Conservation (phyloP, 1,140 invertebrate species). For the Drosophila willistoni region DNA sequence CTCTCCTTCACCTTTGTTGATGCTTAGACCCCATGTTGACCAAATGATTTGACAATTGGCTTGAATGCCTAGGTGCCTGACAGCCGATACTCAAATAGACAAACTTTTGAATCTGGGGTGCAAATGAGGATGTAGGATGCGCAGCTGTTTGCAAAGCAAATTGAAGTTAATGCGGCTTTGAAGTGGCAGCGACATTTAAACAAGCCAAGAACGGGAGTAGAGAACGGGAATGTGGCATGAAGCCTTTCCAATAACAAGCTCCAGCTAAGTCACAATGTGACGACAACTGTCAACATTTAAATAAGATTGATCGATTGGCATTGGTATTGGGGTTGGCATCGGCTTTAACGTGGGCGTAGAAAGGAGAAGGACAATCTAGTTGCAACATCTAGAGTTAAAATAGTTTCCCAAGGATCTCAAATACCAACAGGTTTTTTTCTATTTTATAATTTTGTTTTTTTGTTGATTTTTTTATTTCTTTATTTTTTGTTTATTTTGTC, state of each 20-base stretch:
- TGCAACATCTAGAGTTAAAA: too few species aligned
- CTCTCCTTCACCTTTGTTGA: neutral
- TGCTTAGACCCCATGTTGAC: conserved; percentile 40
- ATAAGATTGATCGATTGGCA: conserved; percentile 79
- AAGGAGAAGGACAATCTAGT: too few species aligned
- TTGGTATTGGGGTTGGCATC: conserved; percentile 38
- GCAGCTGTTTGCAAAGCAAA: conserved; percentile 71
- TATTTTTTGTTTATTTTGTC: too few species aligned
- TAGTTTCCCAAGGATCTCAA: too few species aligned
- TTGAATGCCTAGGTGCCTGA: conserved; percentile 48
- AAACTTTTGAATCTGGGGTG: conserved; percentile 13
- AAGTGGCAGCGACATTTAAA: conserved; percentile 50
- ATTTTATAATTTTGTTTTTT: too few species aligned
- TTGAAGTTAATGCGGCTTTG: conserved; percentile 77
- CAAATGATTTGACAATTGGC: conserved; percentile 48
- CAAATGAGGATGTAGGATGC: conserved; percentile 34
- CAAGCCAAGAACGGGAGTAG: conserved; percentile 36
- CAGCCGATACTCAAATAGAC: conserved; percentile 24
- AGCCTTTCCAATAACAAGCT: conserved; percentile 63
- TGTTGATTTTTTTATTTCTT: too few species aligned
- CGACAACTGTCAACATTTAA: conserved; percentile 81
- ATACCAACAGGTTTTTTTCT: too few species aligned
- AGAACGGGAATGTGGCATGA: conserved; percentile 5
- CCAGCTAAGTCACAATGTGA: conserved; percentile 62
- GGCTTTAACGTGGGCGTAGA: conserved; percentile 8